Conservation (phyloP, 1,140 invertebrate species). For the Metopolophium dirhodum region DNA sequence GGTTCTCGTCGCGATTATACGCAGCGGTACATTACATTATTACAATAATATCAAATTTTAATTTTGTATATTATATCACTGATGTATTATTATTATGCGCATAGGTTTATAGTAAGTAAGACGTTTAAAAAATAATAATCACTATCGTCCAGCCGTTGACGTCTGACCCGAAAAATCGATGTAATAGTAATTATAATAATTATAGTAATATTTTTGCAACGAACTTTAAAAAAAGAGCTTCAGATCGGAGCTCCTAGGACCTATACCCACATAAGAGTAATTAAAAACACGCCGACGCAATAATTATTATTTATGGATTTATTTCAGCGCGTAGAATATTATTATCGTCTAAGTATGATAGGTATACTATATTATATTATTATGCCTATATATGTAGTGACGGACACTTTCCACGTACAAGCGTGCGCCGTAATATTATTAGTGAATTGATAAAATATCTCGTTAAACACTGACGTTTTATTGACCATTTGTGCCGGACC, state of each 20-base stretch:
- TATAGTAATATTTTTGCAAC: not conserved
- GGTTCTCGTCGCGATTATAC: not conserved
- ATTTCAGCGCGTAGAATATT: not conserved
- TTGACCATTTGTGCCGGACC: not conserved
- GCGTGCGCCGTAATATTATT: not conserved
- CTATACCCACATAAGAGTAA: not conserved
- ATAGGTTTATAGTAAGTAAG: not conserved
- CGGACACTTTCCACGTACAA: not conserved
- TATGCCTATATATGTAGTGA: not conserved
- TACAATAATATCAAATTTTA: not conserved
- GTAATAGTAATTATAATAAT: not conserved
- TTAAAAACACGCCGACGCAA: not conserved
- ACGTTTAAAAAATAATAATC: not conserved
- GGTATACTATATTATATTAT: not conserved
- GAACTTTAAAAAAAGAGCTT: not conserved
- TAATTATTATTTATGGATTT: not conserved
- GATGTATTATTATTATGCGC: too few relatives aligned
- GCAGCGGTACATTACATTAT: not conserved
- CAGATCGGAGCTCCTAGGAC: not conserved
- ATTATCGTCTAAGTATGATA: not conserved
- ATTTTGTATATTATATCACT: not conserved
- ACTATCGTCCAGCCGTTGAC: not conserved
- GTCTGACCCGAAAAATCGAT: not conserved
- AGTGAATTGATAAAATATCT: not conserved
- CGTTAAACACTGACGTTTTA: conserved; percentile 4